These are phyloP conservation scores for Aphodius sticticus DNA, from an alignment of 2,888 invertebrate genomes.

Conservation along the genomic window DNA sequence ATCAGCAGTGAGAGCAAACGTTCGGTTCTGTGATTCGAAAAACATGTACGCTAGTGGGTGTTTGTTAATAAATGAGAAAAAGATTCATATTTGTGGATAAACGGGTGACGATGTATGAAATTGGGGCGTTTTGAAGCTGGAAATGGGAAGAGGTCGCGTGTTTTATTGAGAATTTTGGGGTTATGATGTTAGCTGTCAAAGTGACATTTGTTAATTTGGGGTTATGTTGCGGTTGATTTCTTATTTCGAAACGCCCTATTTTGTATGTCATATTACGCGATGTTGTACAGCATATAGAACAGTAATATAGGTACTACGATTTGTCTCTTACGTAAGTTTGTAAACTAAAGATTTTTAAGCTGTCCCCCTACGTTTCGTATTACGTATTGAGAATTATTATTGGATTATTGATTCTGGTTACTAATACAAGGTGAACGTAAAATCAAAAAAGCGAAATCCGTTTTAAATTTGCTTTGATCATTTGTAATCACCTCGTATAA, in stretches of 20 bases:
- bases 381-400: too few species aligned
- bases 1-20: not conserved
- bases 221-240: not conserved
- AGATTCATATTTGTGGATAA: not conserved
- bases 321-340: not conserved
- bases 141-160: not conserved
- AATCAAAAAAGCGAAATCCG: not conserved
- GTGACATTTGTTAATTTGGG: too few species aligned
- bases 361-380: too few species aligned
- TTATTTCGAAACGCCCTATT: not conserved
- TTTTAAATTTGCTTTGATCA: too few species aligned
- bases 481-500: too few species aligned
- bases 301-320: not conserved
- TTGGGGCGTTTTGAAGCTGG: not conserved
- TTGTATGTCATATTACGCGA: not conserved
- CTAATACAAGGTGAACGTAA: not conserved
- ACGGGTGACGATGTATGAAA: not conserved
- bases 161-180: too few species aligned
- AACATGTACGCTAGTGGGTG: not conserved
- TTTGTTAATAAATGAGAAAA: not conserved
- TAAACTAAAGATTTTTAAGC: not conserved
- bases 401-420: slow-evolving; percentile 5
- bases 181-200: too few species aligned
- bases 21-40: not conserved
- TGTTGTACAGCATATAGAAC: slow-evolving; percentile 4